phyloP scores from a whole-genome alignment of 1,140 invertebrate genomes.

The Drosophila sucinea region DNA sequence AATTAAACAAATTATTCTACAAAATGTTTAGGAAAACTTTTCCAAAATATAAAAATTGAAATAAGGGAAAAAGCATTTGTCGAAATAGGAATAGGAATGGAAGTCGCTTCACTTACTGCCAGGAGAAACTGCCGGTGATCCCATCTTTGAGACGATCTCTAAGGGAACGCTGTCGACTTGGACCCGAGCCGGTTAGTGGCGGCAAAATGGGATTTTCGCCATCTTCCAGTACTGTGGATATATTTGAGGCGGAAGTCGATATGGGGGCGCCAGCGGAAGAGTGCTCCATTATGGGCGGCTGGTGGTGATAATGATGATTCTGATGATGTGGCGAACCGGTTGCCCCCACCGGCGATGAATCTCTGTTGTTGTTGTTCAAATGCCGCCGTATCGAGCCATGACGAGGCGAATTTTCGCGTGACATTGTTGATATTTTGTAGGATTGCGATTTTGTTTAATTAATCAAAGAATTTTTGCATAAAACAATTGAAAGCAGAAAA shows the following conservation, averaged over 20 bases:
- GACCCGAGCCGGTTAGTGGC: slow-evolving; percentile 85
- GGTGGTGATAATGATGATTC: slow-evolving; percentile 57
- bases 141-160: slow-evolving; percentile 89
- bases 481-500: slow-evolving; percentile 80
- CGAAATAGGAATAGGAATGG: slow-evolving; percentile 20
- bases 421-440: slow-evolving; percentile 62
- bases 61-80: slow-evolving; percentile 32
- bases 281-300: slow-evolving; percentile 78
- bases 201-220: slow-evolving; percentile 73
- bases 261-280: slow-evolving; percentile 60
- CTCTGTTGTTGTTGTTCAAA: slow-evolving; percentile 76
- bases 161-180: slow-evolving; percentile 86
- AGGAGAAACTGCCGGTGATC: slow-evolving; percentile 89
- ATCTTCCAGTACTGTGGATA: slow-evolving; percentile 73
- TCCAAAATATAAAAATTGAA: slow-evolving; percentile 10
- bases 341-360: slow-evolving; percentile 49
- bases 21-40: background rate
- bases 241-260: slow-evolving; percentile 77
- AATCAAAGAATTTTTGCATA: slow-evolving; percentile 70
- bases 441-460: slow-evolving; percentile 36
- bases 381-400: slow-evolving; percentile 74
- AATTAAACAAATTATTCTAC: background rate
- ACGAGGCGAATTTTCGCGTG: slow-evolving; percentile 81
- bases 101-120: slow-evolving; percentile 87
- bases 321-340: slow-evolving; percentile 68